Conservation (phyloP, 1,140 invertebrate species). For the Chironomus striatipennis region DNA sequence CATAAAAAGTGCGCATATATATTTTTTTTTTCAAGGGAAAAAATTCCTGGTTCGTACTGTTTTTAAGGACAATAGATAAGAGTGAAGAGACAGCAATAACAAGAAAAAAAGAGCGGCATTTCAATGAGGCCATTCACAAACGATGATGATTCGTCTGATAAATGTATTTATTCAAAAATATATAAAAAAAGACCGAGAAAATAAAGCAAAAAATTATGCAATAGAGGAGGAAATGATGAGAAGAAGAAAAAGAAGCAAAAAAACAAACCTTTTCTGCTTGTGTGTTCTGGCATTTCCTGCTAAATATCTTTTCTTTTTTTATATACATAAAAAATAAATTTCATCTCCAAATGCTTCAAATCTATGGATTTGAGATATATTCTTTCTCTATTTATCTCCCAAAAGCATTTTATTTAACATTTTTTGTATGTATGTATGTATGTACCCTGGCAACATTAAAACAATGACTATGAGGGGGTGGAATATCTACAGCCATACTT, state of each 20-base stretch:
- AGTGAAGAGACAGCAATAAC: background rate
- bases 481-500: background rate
- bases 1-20: too few relatives aligned
- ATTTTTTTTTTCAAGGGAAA: too few relatives aligned
- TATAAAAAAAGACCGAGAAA: background rate
- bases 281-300: background rate
- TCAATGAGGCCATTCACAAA: background rate
- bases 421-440: too few relatives aligned
- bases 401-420: too few relatives aligned
- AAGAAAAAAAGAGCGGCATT: background rate
- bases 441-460: background rate
- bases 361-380: too few relatives aligned
- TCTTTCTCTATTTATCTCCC: too few relatives aligned
- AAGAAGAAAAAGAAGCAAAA: background rate
- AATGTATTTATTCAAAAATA: constrained; percentile 2
- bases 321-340: background rate
- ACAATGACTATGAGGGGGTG: background rate
- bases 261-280: background rate
- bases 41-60: too few relatives aligned
- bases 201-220: background rate
- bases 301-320: background rate
- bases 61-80: too few relatives aligned
- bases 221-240: background rate
- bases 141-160: background rate
- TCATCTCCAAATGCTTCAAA: too few relatives aligned